Evolutionary conservation across 2,113 vertebrate genomes (phyloP), one percentile per base, ranked within the genome.

Genomic region (Rousettus leschenaultii): DNA sequence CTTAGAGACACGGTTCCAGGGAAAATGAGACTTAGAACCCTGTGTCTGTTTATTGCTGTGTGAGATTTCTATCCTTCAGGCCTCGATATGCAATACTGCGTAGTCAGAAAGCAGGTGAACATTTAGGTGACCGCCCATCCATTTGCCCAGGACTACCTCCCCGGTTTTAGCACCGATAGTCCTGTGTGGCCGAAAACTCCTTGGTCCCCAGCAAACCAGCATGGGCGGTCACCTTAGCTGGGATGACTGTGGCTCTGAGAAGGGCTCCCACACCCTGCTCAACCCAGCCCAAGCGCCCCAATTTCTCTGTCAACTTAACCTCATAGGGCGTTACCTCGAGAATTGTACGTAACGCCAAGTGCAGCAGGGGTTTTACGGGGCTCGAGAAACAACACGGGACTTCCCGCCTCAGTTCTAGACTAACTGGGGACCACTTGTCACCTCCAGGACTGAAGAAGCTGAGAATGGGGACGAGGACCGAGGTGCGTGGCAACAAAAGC

Each of bases 271-370:
- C 26, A 5, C 28, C n/a, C 24, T 45, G 9, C 30, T 26, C n/a
- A 33, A 7, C n/a, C 24, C 30, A 38, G 26, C 30, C 12, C 79
- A 35, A 43, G 57, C 4, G 40, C 65, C 48, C 89, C 59, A 2
- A 3, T 0, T 15, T 26, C 26, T 61, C 38, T 16, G 12, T 16
- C 33, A 9, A 0, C 7, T 7, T 1, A 1, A 59, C 68, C 13
- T 71, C 48, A 11, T 0, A 1, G 4, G 1, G 4, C 12, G 5
- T 3, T 21, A 2, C 3, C 5, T 19, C n/a, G 2, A 4, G 1
- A 30, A 14, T 3, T 7, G 4, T 21, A 15, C 2, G 0, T 5
- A 5, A 9, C 0, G 0, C 61, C 4, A 12, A 30, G n/a, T 1
- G 3, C 28, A 59, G 3, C 28, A 59, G 48, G 16, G 12, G 43